Evolutionary conservation across 2,797 vertebrate species (phyloP), one percentile per base, ranked within the genome.

Genomic region (Epinephelus malabaricus): DNA sequence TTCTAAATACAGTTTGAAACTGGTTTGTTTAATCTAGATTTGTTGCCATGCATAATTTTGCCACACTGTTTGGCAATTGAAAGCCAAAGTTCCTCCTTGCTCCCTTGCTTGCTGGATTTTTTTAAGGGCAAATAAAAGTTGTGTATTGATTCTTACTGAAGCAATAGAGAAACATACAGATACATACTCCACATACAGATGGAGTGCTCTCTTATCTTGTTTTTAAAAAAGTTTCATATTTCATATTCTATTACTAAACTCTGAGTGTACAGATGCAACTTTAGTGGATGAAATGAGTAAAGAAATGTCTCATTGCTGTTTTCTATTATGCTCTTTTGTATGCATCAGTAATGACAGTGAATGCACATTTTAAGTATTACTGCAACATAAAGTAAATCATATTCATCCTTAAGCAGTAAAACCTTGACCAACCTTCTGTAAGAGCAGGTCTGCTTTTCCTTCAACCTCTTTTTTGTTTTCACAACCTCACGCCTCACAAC

Each of bases 11-110:
- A 46, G 9, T 53, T 68, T 40, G 12, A 21, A 58, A 69, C 54
- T 11, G 15, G 5, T 60, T 66, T 1, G 46, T 71, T 75, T 59
- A 2, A 43, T 54, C 51, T 25, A 10, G n/a, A 23, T 71, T 27
- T 17, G 19, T 70, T 83, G 23, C 45, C 55, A 13, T 61, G 34
- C 34, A 34, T 34, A 34, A 34, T 7, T 61, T 61, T 60, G 58
- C 58, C n/a, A 25, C n/a, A 47, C 4, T 27, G 14, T 56, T 50
- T 21, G 40, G 6, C 18, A 15, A n/a, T 3, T 7, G 6, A 56
- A 50, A n/a, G 15, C 19, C 6, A 21, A 19, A 47, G n/a, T 59
- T 51, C 2, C 5, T n/a, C 15, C 6, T 34, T 7, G 7, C 34
- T 34, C 40, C 40, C 40, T 53, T 51, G 18, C 23, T 62, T 63